Percentiles rank a stretch among this genome's conserved stretches.
Conservation (phyloP, 2,797 vertebrate species). For the Spinibarbus caldwelli region DNA sequence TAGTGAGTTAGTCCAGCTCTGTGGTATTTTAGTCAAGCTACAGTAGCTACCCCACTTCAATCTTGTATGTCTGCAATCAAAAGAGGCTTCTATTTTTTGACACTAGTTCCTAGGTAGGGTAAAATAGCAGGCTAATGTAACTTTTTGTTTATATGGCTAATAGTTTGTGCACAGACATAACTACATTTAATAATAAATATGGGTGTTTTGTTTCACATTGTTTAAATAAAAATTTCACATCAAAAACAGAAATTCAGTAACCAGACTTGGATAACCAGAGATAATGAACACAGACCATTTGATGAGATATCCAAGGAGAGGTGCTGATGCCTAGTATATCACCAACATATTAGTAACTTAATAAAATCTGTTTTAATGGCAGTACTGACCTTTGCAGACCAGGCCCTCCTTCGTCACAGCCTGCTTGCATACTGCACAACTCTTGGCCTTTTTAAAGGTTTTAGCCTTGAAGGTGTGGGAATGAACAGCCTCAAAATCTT, state of each 20-base stretch:
- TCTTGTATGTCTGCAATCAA: constrained; percentile 28
- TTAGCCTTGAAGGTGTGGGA: constrained; percentile 92
- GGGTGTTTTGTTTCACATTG: not conserved
- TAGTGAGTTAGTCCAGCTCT: not conserved
- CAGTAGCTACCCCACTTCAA: constrained; percentile 27
- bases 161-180: not conserved
- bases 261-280: not conserved
- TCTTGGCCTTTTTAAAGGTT: constrained; percentile 94
- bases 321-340: not conserved
- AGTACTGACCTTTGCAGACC: constrained; percentile 88
- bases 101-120: constrained; percentile 74
- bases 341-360: not conserved
- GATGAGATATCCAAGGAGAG: not conserved
- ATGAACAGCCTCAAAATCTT: constrained; percentile 90
- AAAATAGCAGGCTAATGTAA: constrained; percentile 79
- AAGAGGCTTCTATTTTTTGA: constrained; percentile 54
- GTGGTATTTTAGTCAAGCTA: constrained; percentile 24
- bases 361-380: not conserved
- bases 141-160: not conserved
- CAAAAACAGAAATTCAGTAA: not conserved
- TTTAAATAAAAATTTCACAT: not conserved
- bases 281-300: not conserved
- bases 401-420: constrained; percentile 93
- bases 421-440: constrained; percentile 92
- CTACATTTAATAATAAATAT: not conserved